These are phyloP conservation scores for Trichomalopsis sarcophagae DNA, from an alignment of 1,140 invertebrate genomes.

Conservation along the genomic window DNA sequence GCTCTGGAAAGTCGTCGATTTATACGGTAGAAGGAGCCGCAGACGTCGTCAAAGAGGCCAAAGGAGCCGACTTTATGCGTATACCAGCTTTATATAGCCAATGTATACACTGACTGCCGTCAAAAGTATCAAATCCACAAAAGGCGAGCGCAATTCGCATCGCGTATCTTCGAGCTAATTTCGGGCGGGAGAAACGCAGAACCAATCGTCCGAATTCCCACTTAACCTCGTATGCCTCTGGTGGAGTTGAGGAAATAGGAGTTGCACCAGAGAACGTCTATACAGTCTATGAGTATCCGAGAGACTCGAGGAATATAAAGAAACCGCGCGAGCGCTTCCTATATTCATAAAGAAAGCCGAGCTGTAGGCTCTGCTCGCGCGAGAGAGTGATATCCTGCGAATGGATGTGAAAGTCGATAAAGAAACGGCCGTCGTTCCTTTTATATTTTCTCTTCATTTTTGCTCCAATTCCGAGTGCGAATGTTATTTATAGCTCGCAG, in stretches of 20 bases:
- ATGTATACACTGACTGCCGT: too few relatives aligned
- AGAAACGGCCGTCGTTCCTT: neutral
- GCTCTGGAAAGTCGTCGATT: neutral
- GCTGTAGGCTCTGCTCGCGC: neutral
- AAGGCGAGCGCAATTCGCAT: too few relatives aligned
- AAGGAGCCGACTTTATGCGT: neutral
- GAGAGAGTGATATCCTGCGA: slow-evolving; percentile 26
- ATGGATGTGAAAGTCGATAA: slow-evolving; percentile 37
- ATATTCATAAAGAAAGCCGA: neutral
- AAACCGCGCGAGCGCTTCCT: neutral
- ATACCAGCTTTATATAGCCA: too few relatives aligned
- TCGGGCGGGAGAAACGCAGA: neutral
- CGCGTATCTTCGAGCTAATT: neutral
- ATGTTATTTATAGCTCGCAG: neutral
- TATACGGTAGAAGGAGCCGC: neutral
- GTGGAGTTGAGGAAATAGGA: slow-evolving; percentile 13
- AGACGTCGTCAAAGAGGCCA: neutral
- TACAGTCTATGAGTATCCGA: slow-evolving; percentile 2
- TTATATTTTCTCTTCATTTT: slow-evolving; percentile 32
- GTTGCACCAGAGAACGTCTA: neutral
- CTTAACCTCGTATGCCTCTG: neutral
- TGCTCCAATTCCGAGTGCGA: slow-evolving; percentile 11
- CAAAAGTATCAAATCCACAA: too few relatives aligned
- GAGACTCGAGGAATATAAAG: neutral
- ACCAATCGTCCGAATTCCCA: neutral